phyloP scores from a whole-genome alignment of 1,140 invertebrate genomes.

The Drosophila funebris region DNA sequence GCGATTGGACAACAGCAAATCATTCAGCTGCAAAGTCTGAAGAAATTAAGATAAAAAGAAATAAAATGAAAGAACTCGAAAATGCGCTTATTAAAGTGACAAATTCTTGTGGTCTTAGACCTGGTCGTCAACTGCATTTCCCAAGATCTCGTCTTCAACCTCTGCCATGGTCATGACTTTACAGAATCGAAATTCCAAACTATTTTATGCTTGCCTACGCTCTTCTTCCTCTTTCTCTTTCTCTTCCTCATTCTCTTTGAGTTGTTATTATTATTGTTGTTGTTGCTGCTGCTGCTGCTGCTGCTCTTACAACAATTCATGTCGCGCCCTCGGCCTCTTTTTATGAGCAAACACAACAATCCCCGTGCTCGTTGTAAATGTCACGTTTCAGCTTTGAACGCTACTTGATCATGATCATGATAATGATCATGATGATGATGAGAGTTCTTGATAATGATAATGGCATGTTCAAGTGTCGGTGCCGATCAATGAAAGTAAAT shows the following conservation, averaged over 20 bases:
- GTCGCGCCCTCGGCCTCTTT: slow-evolving; percentile 50
- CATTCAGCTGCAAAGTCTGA: slow-evolving; percentile 47
- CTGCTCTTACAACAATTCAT: slow-evolving; percentile 52
- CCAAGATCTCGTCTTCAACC: background rate
- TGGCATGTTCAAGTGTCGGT: slow-evolving; percentile 26
- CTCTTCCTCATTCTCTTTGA: background rate
- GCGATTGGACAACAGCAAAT: slow-evolving; percentile 28
- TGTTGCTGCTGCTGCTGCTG: background rate
- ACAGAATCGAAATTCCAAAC: slow-evolving; percentile 50
- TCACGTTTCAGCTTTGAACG: slow-evolving; percentile 61
- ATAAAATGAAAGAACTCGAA: slow-evolving; percentile 22
- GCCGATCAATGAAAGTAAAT: slow-evolving; percentile 25
- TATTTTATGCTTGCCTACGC: slow-evolving; percentile 66
- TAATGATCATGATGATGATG: slow-evolving; percentile 18
- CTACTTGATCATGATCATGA: slow-evolving; percentile 46
- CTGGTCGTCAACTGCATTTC: background rate
- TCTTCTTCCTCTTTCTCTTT: slow-evolving; percentile 8
- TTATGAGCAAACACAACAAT: slow-evolving; percentile 44
- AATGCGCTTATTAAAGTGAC: slow-evolving; percentile 78
- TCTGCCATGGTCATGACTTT: slow-evolving; percentile 57
- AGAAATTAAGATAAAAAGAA: slow-evolving; percentile 12
- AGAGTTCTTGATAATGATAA: slow-evolving; percentile 9
- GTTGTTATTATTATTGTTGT: background rate
- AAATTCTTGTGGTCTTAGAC: slow-evolving; percentile 51
- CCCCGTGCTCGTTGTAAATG: slow-evolving; percentile 67